Base-by-base conservation (phyloP, 1,140 invertebrate genomes). In the Akabosia matsudoensis region DNA sequence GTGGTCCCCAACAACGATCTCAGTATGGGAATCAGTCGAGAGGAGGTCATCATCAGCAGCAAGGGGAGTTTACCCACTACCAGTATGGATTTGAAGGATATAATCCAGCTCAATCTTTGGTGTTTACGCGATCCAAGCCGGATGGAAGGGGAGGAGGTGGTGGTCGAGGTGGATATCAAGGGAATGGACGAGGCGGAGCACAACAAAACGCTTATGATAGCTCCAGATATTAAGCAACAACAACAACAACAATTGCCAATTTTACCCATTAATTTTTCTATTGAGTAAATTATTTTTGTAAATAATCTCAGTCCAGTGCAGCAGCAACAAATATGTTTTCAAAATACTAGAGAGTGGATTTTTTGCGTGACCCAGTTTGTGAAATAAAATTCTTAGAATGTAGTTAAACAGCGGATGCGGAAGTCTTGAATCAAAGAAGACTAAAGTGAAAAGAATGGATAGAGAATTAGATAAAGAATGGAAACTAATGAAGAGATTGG, bases 41-140 rank as follows among this genome's bases (percentile, higher is more conserved):
- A 3, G 73, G 73, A 56, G 28, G 28, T 3, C 73, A 74, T 30
- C 37, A 3, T 31, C 24, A 64, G n/a, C 72, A 73, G 34, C 72
- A 51, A 3, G 16, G 30, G 30, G 72, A 73, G 22, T 73, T 52
- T 22, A 51, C 61, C 1, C 30, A 64, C 3, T 33, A 75, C n/a
- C 61, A 34, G 30, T 26, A 67, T n/a, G 61, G 34, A 14, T 33
- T 1, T 33, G 74, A 54, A 33, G 74, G 33, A 4, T 75, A 45
- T 28, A 61, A 61, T 22, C 74, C 74, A n/a, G 30, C 74, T 7
- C 74, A 75, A 22, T 72, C 70, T 13, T 74, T 78, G 77, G 74
- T 75, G n/a, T 75, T 78, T 34, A 78, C 67, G 0, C 28, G 73
- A 33, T 78, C 73, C 18, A 75, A 24, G 14, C 56, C 70, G n/a